Base-by-base conservation (phyloP, 2,888 invertebrate genomes). In the Hirtodrosophila alboralis region DNA sequence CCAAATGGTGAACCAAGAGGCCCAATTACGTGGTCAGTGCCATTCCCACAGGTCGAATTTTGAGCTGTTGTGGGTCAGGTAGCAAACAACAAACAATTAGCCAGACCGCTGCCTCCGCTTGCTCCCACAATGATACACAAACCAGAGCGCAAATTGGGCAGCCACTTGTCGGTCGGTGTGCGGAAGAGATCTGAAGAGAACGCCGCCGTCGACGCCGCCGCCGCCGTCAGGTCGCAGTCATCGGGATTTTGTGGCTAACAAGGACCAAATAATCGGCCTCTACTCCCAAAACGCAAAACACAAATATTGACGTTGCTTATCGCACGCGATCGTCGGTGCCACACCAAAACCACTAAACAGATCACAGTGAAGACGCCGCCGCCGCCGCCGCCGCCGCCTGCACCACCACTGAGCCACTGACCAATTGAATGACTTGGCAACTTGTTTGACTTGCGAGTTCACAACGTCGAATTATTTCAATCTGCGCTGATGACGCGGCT, bases 241-340 rank as follows among this genome's bases (percentile, higher is more conserved):
- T 21, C 54, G 54, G 47, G 60, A 14, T 56, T n/a, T n/a, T 52
- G 70, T 26, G 71, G 54, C 54, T 71, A 71, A 71, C 70, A 71
- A 71, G 70, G 72, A 71, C 57, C 71, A 66, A 71, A 70, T 71
- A 70, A 76, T 77, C 60, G 52, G 56, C 54, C 68, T 49, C 49
- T 64, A 63, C 63, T 69, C 72, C 64, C 58, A 59, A 60, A 54
- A n/a, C n/a, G 65, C 71, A 56, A 73, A 83, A 79, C 66, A 83
- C 85, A 83, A 83, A 83, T 84, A 81, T 81, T 81, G 78, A 83
- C 85, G 64, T 73, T 83, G 83, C 75, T 83, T 83, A 83, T 83
- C 85, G 78, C 78, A 78, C 78, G 78, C 78, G 78, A 78, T 78
- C 78, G 74, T 49, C 48, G 53, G 18, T 28, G 14, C 37, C 47